Evolutionary conservation across 2,888 invertebrate genomes (phyloP).

Genomic region (Steinernema hermaphroditum): DNA sequence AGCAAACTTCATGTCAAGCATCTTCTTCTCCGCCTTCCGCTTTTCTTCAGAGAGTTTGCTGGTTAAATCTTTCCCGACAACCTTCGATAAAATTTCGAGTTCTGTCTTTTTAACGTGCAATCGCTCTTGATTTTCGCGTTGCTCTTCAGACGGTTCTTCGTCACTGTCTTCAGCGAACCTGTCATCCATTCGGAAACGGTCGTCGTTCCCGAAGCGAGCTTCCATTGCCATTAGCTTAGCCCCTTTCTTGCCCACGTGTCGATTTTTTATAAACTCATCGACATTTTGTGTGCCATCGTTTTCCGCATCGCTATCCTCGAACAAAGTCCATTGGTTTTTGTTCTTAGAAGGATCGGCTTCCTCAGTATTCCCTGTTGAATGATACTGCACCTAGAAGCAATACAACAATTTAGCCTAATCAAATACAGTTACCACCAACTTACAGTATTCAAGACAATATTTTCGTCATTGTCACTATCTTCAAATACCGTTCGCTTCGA

Average conservation of each 20-base stretch:
- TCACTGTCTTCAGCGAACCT: conserved; percentile 50
- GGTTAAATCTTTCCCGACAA: conserved; percentile 43
- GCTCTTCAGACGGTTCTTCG: conserved; percentile 44
- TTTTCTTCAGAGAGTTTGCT: conserved; percentile 37
- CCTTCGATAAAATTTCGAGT: conserved; percentile 49
- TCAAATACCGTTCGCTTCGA: conserved; percentile 47
- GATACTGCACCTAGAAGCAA: neutral
- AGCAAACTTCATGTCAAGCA: conserved; percentile 37
- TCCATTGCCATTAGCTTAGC: conserved; percentile 37
- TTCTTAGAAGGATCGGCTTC: neutral
- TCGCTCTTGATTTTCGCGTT: conserved; percentile 33
- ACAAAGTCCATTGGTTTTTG: neutral
- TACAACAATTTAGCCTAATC: neutral
- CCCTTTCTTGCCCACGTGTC: conserved; percentile 34
- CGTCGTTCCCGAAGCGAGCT: conserved; percentile 36
- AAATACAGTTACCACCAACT: neutral
- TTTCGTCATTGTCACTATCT: conserved; percentile 44
- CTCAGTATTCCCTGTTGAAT: neutral
- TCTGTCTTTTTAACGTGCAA: conserved; percentile 41
- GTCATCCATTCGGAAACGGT: conserved; percentile 39
- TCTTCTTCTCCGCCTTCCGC: conserved; percentile 37
- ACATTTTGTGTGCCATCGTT: conserved; percentile 33
- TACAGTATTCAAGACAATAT: conserved; percentile 21
- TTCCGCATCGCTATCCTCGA: conserved; percentile 20
- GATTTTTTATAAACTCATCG: conserved; percentile 31